Base-by-base conservation (phyloP, 2,113 vertebrate species). In the Mesoclemmys tuberculata region DNA sequence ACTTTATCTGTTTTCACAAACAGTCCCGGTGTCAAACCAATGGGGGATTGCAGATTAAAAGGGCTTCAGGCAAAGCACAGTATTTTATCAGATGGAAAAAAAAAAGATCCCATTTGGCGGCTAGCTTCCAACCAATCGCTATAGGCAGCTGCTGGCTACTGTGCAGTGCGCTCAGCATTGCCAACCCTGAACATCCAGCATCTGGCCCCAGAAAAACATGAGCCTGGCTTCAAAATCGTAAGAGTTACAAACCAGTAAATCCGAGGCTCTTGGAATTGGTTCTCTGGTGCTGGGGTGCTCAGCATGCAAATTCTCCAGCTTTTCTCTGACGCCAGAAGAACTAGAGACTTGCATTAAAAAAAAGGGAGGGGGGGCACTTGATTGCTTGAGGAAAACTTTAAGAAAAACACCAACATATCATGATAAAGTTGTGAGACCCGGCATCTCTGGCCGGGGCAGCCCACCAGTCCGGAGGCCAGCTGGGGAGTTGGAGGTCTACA, bases 201-300 rank as follows among this genome's bases (percentile, higher is more conserved):
- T 61, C 58, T 61, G 58, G 58, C 58, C 58, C 58, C 35, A 9
- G 61, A n/a, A 68, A 68, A 8, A 68, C 71, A 75, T 38, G 49
- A 88, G 22, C 94, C 88, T 35, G 80, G 90, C 90, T 90, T 96
- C 64, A 94, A 96, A 95, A 81, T 24, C 87, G 75, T 49, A 93
- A 87, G 84, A 87, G 94, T 84, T 96, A 75, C 94, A 93, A 93
- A 93, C 87, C 0, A 19, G 84, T 75, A 91, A 35, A n/a, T 8
- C 35, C 61, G 18, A 68, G 61, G 35, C 18, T 18, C 35, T 64
- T 64, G 13, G 14, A 51, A 87, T 95, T 97, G 94, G 68, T 51
- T 95, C 8, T 35, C 58, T 68, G 35, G 31, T 68, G 61, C 13
- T 2, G 7, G 3, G 61, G 61, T 6, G 13, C 61, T 68, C 61